These are phyloP conservation scores for Mycteria americana DNA, from an alignment of 2,797 vertebrate species.

Conservation along the genomic window DNA sequence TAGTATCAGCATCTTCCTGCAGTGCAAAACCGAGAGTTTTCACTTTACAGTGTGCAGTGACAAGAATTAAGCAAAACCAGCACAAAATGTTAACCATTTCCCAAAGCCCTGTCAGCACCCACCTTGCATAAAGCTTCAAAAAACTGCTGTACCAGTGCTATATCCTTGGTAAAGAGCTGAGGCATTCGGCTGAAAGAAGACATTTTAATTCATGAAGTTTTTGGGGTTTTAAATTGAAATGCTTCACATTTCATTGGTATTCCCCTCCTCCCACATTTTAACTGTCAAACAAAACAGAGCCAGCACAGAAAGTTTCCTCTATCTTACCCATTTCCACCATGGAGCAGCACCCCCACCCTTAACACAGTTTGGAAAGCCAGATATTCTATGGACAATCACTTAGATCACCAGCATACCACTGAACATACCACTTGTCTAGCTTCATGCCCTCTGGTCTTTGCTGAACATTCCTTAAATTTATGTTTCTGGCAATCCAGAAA, in stretches of 20 bases:
- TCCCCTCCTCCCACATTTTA: background rate
- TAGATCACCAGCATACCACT: background rate
- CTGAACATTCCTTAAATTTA: background rate
- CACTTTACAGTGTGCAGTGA: background rate
- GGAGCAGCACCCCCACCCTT: background rate
- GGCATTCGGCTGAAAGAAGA: constrained; percentile 90
- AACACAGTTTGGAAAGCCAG: background rate
- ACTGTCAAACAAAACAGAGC: background rate
- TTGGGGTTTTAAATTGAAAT: background rate
- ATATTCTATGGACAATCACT: background rate
- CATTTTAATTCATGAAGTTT: background rate
- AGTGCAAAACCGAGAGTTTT: background rate
- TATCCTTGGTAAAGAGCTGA: constrained; percentile 97
- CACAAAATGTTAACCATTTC: background rate
- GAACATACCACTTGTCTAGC: background rate
- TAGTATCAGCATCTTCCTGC: constrained; percentile 93
- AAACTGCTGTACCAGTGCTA: constrained; percentile 96
- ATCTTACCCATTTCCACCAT: background rate
- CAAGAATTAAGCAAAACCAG: background rate
- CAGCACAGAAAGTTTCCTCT: background rate
- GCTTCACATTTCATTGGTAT: background rate
- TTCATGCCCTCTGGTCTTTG: background rate
- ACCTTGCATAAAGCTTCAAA: constrained; percentile 99
- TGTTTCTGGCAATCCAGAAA: background rate
- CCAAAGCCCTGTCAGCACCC: constrained; percentile 17